Evolutionary conservation across 2,797 vertebrate species (phyloP).

Genomic region (Adelosebastes latens): DNA sequence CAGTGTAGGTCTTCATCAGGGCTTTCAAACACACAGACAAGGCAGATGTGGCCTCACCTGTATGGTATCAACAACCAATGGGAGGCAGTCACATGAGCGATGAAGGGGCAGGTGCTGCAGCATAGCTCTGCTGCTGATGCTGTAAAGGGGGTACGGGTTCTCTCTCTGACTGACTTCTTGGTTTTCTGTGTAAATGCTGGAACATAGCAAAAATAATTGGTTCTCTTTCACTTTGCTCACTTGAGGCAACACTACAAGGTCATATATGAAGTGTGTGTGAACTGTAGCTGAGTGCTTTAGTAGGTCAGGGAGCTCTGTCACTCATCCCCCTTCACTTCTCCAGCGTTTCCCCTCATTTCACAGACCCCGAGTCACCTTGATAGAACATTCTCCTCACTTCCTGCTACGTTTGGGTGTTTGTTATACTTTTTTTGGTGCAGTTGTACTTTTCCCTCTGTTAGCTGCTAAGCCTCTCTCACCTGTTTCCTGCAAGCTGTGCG

Average conservation of each 20-base stretch:
- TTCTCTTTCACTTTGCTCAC: not conserved
- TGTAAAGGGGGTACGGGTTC: no score
- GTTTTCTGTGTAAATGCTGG: not conserved
- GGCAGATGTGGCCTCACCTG: no score
- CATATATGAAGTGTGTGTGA: not conserved
- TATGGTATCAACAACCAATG: no score
- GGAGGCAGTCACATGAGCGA: no score
- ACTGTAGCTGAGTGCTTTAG: conserved; percentile 4
- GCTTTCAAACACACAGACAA: no score
- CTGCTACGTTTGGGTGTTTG: not conserved
- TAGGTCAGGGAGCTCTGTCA: conserved; percentile 15
- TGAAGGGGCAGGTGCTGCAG: no score
- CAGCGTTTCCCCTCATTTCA: not conserved
- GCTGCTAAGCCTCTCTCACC: conserved; percentile 26
- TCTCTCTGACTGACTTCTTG: not conserved
- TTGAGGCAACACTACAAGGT: not conserved
- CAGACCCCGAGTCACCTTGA: not conserved
- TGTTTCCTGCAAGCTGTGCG: conserved; percentile 12
- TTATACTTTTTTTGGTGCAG: not conserved
- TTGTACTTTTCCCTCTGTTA: conserved; percentile 5
- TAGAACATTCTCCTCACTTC: not conserved
- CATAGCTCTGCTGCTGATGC: no score
- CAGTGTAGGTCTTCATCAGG: no score
- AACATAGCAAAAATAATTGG: conserved; percentile 14
- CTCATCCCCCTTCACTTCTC: not conserved